Percentiles rank a stretch among this genome's conserved stretches.
phyloP scores from a whole-genome alignment of 2,888 invertebrate species.

The Helleia helle region DNA sequence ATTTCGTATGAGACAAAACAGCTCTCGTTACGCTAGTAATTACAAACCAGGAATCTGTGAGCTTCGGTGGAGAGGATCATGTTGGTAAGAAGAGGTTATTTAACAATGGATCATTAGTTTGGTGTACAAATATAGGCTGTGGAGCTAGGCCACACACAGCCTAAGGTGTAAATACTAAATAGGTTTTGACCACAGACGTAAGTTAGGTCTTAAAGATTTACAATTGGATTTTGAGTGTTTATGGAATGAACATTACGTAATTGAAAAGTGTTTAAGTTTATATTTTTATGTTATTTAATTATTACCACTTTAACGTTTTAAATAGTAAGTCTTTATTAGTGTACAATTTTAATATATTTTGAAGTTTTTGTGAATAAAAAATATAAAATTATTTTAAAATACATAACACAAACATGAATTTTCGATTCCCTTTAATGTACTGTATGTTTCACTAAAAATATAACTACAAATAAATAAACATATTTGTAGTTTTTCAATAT shows the following conservation, averaged over 20 bases:
- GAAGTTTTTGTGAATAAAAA: no score
- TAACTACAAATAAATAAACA: no score
- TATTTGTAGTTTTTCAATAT: no score
- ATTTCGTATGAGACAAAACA: background rate
- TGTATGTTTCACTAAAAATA: no score
- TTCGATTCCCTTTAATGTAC: no score
- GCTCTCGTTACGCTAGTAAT: slow-evolving; percentile 11
- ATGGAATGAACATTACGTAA: slow-evolving; percentile 9
- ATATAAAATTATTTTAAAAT: no score
- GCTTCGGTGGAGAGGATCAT: slow-evolving; percentile 6
- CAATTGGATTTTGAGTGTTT: slow-evolving; percentile 14
- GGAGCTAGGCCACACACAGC: slow-evolving; percentile 29
- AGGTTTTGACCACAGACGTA: slow-evolving; percentile 29
- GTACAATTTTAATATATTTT: no score
- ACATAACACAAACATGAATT: no score
- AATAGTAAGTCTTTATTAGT: no score
- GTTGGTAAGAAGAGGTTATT: slow-evolving; percentile 1
- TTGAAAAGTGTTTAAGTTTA: background rate
- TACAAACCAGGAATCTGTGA: slow-evolving; percentile 4
- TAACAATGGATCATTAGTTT: slow-evolving; percentile 12
- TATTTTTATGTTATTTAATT: no score
- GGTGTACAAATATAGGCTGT: slow-evolving; percentile 21
- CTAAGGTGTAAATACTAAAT: slow-evolving; percentile 27
- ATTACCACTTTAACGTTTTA: no score
- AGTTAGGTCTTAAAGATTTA: slow-evolving; percentile 20